Percentiles rank a stretch among this genome's conserved stretches.
Evolutionary conservation across 1,140 invertebrate genomes (phyloP).

Genomic region (Euura lappo): DNA sequence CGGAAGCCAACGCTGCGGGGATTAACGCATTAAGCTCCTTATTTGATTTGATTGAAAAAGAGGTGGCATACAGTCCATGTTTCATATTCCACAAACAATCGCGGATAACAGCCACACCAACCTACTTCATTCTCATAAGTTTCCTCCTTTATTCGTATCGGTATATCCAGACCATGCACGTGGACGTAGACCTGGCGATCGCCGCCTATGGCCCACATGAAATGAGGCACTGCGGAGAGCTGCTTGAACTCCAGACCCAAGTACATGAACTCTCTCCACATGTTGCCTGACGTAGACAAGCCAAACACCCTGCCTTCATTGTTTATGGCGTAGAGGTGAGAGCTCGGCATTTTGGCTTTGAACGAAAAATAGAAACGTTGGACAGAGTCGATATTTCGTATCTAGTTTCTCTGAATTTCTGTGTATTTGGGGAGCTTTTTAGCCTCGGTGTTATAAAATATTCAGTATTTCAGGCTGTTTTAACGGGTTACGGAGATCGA

Average conservation of each 20-base stretch:
- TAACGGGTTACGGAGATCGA: too few species aligned
- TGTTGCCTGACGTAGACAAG: conserved; percentile 75
- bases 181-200: conserved; percentile 92
- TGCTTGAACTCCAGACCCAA: conserved; percentile 87
- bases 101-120: not conserved
- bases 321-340: conserved; percentile 83
- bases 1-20: conserved; percentile 82
- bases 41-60: conserved; percentile 3
- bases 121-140: conserved; percentile 90
- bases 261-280: conserved; percentile 86
- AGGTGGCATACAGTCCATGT: conserved; percentile 12
- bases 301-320: conserved; percentile 87
- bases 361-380: not conserved
- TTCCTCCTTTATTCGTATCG: conserved; percentile 88
- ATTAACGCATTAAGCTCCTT: too few species aligned
- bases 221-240: conserved; percentile 80
- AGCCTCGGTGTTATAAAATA: too few species aligned
- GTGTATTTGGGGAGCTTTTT: too few species aligned
- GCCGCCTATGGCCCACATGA: conserved; percentile 90
- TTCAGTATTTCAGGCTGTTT: too few species aligned
- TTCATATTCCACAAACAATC: conserved; percentile 6
- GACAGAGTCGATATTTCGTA: too few species aligned
- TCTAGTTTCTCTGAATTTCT: too few species aligned
- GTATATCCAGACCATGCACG: conserved; percentile 86
- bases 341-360: conserved; percentile 68